These are phyloP conservation scores for Teleogryllus oceanicus DNA, from an alignment of 2,888 invertebrate genomes.

Conservation along the genomic window DNA sequence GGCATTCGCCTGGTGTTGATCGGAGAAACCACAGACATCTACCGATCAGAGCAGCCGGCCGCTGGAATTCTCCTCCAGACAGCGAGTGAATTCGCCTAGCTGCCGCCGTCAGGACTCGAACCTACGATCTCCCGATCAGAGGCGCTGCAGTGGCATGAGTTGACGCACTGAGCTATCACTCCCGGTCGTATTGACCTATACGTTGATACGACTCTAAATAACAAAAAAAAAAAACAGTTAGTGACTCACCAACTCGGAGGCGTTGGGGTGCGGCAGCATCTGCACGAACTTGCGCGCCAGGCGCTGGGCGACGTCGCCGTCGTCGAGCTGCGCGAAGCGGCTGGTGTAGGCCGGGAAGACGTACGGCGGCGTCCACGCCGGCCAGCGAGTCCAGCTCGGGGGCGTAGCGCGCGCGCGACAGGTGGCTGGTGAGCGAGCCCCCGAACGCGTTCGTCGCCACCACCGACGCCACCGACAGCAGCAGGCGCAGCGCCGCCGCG, in stretches of 20 bases:
- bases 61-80: too few species aligned
- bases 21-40: too few species aligned
- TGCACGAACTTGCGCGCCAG: background rate
- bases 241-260: background rate
- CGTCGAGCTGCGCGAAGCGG: background rate
- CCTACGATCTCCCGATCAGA: too few species aligned
- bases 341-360: background rate
- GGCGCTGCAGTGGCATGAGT: too few species aligned
- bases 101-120: too few species aligned
- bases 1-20: too few species aligned
- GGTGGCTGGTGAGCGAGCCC: background rate
- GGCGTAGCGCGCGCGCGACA: background rate
- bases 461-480: background rate
- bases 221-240: too few species aligned
- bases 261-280: background rate
- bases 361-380: background rate
- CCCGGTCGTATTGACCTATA: too few species aligned
- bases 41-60: too few species aligned
- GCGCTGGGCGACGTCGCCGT: background rate
- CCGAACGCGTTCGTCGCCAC: slow-evolving; percentile 18
- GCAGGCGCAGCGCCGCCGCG: background rate
- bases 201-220: too few species aligned
- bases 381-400: background rate
- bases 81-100: too few species aligned
- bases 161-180: too few species aligned